Evolutionary conservation across 2,113 vertebrate species (phyloP).

Genomic region (Odontophorus gujanensis): DNA sequence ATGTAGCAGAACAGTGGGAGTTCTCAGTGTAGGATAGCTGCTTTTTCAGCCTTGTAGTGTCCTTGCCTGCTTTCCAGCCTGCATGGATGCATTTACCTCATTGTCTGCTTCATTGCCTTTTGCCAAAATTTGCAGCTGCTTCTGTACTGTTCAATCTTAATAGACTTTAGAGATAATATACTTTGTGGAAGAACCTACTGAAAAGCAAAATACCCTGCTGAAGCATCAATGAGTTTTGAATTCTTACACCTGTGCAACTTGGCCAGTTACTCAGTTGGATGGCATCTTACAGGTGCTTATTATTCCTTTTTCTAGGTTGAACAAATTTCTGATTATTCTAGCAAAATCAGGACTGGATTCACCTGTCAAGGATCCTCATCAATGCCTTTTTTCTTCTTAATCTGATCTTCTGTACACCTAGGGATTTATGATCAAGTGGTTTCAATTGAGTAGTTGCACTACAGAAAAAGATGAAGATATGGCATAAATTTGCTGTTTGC

Average conservation of each 20-base stretch:
- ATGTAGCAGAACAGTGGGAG: not conserved
- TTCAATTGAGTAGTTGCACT: not conserved
- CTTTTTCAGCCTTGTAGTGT: not conserved
- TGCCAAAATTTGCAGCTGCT: not conserved
- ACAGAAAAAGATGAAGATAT: not conserved
- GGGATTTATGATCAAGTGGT: not conserved
- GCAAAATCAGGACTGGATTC: not conserved
- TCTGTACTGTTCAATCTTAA: not conserved
- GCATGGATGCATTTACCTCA: not conserved
- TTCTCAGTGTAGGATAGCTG: not conserved
- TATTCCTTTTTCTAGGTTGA: constrained; percentile 3
- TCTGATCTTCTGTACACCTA: not conserved
- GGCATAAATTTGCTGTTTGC: not conserved
- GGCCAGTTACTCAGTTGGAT: not conserved
- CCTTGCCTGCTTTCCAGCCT: not conserved
- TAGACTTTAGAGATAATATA: not conserved
- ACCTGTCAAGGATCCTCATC: not conserved
- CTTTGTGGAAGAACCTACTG: not conserved
- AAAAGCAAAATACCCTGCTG: not conserved
- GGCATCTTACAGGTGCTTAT: not conserved
- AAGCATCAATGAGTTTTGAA: constrained; percentile 15
- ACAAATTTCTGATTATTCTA: not conserved
- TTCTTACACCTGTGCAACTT: not conserved
- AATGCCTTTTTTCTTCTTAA: not conserved
- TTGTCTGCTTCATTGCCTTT: not conserved